These are phyloP conservation scores for Drosophila recens DNA, from an alignment of 2,888 invertebrate genomes.

Conservation along the genomic window DNA sequence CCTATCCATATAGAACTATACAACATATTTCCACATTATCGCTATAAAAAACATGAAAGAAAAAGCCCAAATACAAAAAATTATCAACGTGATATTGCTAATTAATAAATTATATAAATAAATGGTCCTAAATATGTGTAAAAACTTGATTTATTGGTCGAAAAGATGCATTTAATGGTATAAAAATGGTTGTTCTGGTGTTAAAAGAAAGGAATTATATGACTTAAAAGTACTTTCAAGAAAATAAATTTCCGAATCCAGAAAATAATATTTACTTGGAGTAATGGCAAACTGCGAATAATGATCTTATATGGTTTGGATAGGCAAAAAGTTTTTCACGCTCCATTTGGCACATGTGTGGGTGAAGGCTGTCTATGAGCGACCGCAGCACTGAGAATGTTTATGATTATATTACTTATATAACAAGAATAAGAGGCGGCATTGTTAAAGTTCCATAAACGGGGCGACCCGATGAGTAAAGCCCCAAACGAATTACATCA, in stretches of 20 bases:
- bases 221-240: neutral
- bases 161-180: neutral
- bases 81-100: constrained; percentile 78
- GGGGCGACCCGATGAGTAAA: constrained; percentile 61
- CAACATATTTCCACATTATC: constrained; percentile 47
- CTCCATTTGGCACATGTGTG: constrained; percentile 69
- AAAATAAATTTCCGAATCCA: constrained; percentile 1
- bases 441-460: constrained; percentile 64
- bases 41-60: constrained; percentile 46
- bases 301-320: constrained; percentile 48
- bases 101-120: constrained; percentile 57
- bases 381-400: constrained; percentile 36
- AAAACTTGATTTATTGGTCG: neutral
- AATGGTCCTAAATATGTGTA: constrained; percentile 48
- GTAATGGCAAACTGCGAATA: constrained; percentile 21
- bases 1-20: constrained; percentile 55
- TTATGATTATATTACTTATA: constrained; percentile 32
- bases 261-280: neutral
- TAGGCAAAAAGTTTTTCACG: no score
- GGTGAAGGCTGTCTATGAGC: constrained; percentile 68
- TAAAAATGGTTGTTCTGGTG: neutral
- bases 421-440: constrained; percentile 56
- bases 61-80: constrained; percentile 40
- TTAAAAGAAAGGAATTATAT: no score
- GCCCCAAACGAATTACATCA: constrained; percentile 54